Conservation (phyloP, 1,140 invertebrate genomes). For the Drosophila virilis region DNA sequence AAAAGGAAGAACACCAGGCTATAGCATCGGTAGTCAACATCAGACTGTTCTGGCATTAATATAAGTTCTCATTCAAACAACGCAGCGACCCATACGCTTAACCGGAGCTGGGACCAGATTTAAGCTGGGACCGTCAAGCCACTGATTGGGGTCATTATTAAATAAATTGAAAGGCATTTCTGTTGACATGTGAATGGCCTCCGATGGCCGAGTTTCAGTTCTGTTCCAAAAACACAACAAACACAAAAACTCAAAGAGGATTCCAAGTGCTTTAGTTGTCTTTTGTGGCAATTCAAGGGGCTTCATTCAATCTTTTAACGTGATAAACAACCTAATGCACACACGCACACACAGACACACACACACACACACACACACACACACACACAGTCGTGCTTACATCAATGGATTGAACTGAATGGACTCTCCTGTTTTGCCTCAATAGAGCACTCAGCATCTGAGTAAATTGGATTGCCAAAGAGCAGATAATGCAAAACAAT, state of each 20-base stretch:
- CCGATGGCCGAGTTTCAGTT: slow-evolving; percentile 17
- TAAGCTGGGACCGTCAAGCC: slow-evolving; percentile 41
- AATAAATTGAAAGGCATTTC: slow-evolving; percentile 57
- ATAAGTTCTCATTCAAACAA: slow-evolving; percentile 44
- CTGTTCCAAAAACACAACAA: not conserved
- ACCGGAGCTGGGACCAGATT: not conserved
- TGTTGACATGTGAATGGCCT: slow-evolving; percentile 46
- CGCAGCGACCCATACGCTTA: slow-evolving; percentile 1
- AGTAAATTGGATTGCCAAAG: slow-evolving; percentile 72
- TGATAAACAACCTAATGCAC: slow-evolving; percentile 77
- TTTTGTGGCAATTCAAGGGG: slow-evolving; percentile 52
- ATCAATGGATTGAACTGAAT: slow-evolving; percentile 8
- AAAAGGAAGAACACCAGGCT: not conserved
- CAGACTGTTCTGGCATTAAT: slow-evolving; percentile 37
- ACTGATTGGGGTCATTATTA: slow-evolving; percentile 58
- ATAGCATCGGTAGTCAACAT: slow-evolving; percentile 17
- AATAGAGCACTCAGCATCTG: slow-evolving; percentile 41
- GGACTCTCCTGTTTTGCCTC: slow-evolving; percentile 4
- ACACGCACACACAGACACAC: slow-evolving; percentile 40
- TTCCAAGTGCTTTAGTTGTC: slow-evolving; percentile 49
- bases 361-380: not conserved
- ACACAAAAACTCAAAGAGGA: slow-evolving; percentile 21
- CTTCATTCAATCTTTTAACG: slow-evolving; percentile 73
- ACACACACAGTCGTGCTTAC: not conserved
- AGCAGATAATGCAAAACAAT: slow-evolving; percentile 29